Percentiles rank a stretch among this genome's conserved stretches.
Evolutionary conservation across 2,113 vertebrate genomes (phyloP).

Genomic region (Perca fluviatilis): DNA sequence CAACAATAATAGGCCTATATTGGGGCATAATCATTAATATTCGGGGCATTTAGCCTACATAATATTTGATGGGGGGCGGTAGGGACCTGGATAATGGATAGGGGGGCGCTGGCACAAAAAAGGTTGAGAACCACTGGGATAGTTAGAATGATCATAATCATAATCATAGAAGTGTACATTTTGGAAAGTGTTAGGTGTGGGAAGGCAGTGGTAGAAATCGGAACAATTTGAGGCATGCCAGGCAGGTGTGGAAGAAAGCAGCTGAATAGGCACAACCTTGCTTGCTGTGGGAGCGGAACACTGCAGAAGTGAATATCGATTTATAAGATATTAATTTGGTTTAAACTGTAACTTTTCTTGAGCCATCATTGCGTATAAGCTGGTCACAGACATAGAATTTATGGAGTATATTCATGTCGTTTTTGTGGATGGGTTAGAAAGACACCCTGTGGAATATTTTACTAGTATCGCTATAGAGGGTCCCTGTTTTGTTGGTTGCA

Average conservation of each 20-base stretch:
- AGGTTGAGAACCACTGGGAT: no score
- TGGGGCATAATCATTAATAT: no score
- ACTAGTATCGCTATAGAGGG: no score
- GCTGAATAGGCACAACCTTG: background rate
- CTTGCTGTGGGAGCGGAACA: background rate
- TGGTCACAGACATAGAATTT: background rate
- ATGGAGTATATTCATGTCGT: background rate
- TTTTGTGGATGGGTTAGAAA: background rate
- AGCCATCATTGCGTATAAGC: background rate
- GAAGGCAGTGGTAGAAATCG: slow-evolving; percentile 1
- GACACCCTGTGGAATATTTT: background rate
- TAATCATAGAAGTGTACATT: background rate
- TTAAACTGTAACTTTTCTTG: background rate
- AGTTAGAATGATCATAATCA: background rate
- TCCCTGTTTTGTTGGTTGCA: background rate
- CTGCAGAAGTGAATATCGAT: background rate
- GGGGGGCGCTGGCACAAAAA: no score
- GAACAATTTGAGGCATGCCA: slow-evolving; percentile 39
- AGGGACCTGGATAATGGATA: no score
- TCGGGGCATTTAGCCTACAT: no score
- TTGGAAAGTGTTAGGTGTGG: slow-evolving; percentile 1
- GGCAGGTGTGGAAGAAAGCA: slow-evolving; percentile 35
- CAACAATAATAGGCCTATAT: no score
- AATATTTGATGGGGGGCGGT: no score
- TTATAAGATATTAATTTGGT: background rate